phyloP scores from a whole-genome alignment of 2,113 vertebrate genomes.

The Trinectes maculatus region DNA sequence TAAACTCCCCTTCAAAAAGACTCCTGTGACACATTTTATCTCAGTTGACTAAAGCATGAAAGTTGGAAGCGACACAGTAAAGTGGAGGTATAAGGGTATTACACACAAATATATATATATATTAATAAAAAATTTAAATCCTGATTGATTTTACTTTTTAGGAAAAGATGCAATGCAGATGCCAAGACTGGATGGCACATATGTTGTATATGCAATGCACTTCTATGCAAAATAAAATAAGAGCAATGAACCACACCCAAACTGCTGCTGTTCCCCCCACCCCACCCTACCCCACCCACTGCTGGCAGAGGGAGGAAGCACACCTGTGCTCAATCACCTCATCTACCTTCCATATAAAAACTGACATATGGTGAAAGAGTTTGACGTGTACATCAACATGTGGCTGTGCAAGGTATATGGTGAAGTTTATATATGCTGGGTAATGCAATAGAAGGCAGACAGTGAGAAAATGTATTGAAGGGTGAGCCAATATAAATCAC shows the following conservation, averaged over 20 bases:
- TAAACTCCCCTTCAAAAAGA: constrained; percentile 43
- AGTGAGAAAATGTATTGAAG: constrained; percentile 17
- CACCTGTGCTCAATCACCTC: too few species aligned
- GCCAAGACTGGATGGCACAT: not conserved
- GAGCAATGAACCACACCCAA: too few species aligned
- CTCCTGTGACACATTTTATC: constrained; percentile 35
- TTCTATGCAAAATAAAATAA: too few species aligned
- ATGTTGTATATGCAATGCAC: not conserved
- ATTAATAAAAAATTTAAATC: too few species aligned
- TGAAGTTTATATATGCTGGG: constrained; percentile 1
- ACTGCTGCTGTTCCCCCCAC: too few species aligned
- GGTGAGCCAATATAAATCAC: constrained; percentile 13
- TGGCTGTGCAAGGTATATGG: too few species aligned
- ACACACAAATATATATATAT: not conserved
- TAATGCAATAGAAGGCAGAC: not conserved
- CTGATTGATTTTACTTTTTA: not conserved
- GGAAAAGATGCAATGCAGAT: not conserved
- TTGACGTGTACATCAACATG: too few species aligned
- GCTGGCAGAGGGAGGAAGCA: too few species aligned
- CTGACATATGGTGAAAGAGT: too few species aligned
- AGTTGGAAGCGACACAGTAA: constrained; percentile 11
- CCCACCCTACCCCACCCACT: too few species aligned
- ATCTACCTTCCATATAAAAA: too few species aligned
- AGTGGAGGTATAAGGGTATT: constrained; percentile 15
- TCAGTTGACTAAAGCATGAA: constrained; percentile 18